Conservation (phyloP, 2,113 vertebrate genomes). For the Alaudala cheleensis region DNA sequence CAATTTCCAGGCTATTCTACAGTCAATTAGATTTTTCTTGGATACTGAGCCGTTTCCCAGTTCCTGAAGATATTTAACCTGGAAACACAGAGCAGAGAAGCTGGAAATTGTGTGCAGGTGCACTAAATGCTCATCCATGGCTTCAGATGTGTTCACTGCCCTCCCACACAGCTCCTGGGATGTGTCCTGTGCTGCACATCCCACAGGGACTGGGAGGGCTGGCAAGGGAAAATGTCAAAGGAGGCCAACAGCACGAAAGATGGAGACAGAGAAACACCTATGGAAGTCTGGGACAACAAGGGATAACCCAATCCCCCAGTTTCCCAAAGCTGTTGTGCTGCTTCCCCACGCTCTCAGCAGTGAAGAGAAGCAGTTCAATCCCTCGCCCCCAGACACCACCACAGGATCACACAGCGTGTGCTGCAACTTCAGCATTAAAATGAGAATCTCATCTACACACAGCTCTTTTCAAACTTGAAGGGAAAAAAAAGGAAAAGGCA, state of each 20-base stretch:
- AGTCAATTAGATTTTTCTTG: neutral
- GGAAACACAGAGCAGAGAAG: neutral
- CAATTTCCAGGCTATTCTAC: conserved; percentile 24
- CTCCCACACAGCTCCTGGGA: neutral
- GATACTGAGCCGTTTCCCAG: neutral
- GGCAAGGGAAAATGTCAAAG: neutral
- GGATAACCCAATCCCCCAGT: neutral
- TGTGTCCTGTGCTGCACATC: neutral
- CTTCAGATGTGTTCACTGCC: rapidly evolving
- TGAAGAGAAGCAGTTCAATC: neutral
- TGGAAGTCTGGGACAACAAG: neutral
- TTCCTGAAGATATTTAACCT: neutral
- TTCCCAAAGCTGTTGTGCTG: neutral
- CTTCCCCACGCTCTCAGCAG: neutral
- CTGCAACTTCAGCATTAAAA: neutral
- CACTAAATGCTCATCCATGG: neutral
- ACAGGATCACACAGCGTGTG: neutral
- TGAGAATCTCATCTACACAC: neutral
- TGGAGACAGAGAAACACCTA: neutral
- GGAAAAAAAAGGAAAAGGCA: neutral
- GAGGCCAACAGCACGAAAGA: neutral
- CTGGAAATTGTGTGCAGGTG: neutral
- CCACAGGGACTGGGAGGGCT: neutral
- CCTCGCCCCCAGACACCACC: neutral
- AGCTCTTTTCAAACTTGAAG: neutral